Percentiles rank a stretch among this genome's conserved stretches.
These are phyloP conservation scores for Napeogenes inachia DNA, from an alignment of 2,888 invertebrate genomes.

Conservation along the genomic window DNA sequence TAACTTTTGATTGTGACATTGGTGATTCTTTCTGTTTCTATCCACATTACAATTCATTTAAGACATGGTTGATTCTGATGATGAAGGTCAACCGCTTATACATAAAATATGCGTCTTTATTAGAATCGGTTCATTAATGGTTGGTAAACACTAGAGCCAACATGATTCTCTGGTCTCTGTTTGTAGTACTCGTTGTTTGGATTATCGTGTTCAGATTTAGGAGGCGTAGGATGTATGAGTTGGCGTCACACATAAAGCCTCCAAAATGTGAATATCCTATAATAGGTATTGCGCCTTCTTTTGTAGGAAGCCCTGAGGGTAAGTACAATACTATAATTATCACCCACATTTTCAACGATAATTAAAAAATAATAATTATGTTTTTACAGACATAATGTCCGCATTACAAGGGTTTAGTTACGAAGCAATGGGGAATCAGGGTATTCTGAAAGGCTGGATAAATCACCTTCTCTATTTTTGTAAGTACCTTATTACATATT, in stretches of 20 bases:
- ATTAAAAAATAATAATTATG: constrained; percentile 8
- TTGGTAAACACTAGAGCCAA: constrained; percentile 5
- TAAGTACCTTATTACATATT: constrained; percentile 32
- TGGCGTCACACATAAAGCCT: constrained; percentile 44
- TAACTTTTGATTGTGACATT: no score
- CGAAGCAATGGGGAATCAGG: constrained; percentile 45
- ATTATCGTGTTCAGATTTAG: constrained; percentile 42
- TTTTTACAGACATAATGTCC: constrained; percentile 60
- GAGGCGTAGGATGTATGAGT: constrained; percentile 50
- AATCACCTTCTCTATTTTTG: constrained; percentile 51
- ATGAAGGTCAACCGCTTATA: background rate
- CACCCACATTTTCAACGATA: background rate
- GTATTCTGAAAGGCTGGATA: constrained; percentile 54
- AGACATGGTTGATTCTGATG: no score
- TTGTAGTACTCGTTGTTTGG: constrained; percentile 43
- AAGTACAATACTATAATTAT: constrained; percentile 22
- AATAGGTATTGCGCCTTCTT: constrained; percentile 48
- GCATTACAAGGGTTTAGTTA: constrained; percentile 50
- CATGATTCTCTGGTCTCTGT: constrained; percentile 48
- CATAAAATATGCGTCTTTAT: constrained; percentile 18
- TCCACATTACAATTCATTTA: no score
- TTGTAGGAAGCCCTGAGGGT: constrained; percentile 55
- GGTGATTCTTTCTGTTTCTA: no score
- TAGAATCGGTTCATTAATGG: constrained; percentile 11
- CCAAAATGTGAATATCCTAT: constrained; percentile 42